These are phyloP conservation scores for Pterostichus madidus DNA, from an alignment of 2,888 invertebrate genomes.

Conservation along the genomic window DNA sequence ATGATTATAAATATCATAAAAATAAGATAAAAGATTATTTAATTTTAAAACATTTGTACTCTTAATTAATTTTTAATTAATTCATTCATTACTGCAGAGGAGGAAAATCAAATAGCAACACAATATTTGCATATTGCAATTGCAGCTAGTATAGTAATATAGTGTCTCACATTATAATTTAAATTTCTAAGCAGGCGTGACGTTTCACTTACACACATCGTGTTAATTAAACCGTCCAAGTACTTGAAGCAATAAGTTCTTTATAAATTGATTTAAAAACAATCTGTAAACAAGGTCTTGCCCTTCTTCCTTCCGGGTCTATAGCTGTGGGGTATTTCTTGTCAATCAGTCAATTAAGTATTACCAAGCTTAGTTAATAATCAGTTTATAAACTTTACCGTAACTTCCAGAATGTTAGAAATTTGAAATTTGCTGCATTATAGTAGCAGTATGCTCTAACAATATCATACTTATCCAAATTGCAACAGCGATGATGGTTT, in stretches of 20 bases:
- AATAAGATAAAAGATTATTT: too few species aligned
- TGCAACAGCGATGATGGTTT: too few species aligned
- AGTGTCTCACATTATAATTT: slow-evolving; percentile 8
- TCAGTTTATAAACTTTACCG: background rate
- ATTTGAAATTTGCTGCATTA: background rate
- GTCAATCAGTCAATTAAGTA: background rate
- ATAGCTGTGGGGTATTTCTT: background rate
- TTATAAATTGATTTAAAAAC: background rate
- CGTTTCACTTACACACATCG: background rate
- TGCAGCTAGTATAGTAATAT: background rate
- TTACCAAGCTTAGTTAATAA: background rate
- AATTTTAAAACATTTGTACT: background rate
- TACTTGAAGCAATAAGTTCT: background rate
- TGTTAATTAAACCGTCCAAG: slow-evolving; percentile 18
- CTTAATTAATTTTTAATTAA: background rate
- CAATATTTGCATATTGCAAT: background rate
- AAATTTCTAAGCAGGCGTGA: slow-evolving; percentile 19
- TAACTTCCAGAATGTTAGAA: slow-evolving; percentile 1
- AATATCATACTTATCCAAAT: too few species aligned
- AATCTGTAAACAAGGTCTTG: background rate
- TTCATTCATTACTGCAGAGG: slow-evolving; percentile 3
- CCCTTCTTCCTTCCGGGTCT: background rate
- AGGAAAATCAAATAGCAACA: background rate
- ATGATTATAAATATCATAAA: too few species aligned
- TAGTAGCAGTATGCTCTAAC: background rate